Conservation (phyloP, 2,888 invertebrate species). For the Nemurella pictetii region DNA sequence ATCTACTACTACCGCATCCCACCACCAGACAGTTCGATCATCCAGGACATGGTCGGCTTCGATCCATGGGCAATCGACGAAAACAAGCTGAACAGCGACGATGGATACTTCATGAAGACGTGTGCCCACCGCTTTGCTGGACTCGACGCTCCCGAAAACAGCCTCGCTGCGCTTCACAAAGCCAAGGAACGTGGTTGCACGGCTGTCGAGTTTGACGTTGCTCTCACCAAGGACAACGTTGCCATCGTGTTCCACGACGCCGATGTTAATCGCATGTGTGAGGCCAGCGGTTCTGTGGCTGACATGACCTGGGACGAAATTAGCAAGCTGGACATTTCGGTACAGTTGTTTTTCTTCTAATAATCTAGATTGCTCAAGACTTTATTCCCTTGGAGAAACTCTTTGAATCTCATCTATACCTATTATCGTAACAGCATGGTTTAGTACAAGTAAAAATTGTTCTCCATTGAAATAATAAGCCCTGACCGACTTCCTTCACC, state of each 20-base stretch:
- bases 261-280: constrained; percentile 68
- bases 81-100: constrained; percentile 42
- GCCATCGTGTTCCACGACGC: constrained; percentile 77
- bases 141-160: constrained; percentile 80
- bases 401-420: too few species aligned
- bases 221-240: constrained; percentile 71
- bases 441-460: too few species aligned
- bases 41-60: constrained; percentile 49
- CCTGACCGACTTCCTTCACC: too few species aligned
- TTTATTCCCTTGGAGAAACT: too few species aligned
- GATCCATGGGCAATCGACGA: constrained; percentile 47
- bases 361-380: neutral
- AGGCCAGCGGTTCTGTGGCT: constrained; percentile 57
- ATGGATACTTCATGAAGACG: constrained; percentile 55
- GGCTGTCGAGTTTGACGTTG: constrained; percentile 77
- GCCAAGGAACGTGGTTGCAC: constrained; percentile 71
- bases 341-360: neutral
- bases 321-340: constrained; percentile 64
- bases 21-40: constrained; percentile 45
- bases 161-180: constrained; percentile 73
- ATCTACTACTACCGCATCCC: constrained; percentile 47
- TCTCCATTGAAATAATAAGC: too few species aligned
- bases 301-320: constrained; percentile 66
- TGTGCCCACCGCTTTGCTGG: constrained; percentile 77
- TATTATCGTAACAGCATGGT: too few species aligned